Percentiles rank a stretch among this genome's conserved stretches.
Conservation (phyloP, 2,113 vertebrate species). For the Gallinago paraguaiae region DNA sequence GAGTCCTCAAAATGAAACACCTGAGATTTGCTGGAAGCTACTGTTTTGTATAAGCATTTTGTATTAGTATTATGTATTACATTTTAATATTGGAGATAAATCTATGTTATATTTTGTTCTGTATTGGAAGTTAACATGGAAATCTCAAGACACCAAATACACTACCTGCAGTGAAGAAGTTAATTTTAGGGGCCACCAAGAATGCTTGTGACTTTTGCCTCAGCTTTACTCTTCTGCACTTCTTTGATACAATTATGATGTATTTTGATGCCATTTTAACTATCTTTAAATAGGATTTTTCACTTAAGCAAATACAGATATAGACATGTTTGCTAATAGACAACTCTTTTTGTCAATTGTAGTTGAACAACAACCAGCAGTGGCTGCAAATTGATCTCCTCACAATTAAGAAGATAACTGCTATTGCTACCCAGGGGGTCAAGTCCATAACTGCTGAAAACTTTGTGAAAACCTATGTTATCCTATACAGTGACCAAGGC, state of each 20-base stretch:
- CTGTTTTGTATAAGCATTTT: neutral
- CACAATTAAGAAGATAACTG: conserved; percentile 88
- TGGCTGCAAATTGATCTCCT: conserved; percentile 93
- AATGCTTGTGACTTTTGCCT: neutral
- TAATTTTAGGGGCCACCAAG: neutral
- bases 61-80: neutral
- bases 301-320: neutral
- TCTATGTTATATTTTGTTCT: neutral
- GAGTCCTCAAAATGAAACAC: neutral
- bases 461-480: conserved; percentile 82
- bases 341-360: neutral
- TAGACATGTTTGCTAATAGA: neutral
- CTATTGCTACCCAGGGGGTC: conserved; percentile 88
- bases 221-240: neutral
- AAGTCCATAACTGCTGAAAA: conserved; percentile 79
- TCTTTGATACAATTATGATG: neutral
- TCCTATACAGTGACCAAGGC: conserved; percentile 84
- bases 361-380: conserved; percentile 84
- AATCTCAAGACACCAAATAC: neutral
- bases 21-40: neutral
- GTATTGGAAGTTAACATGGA: neutral
- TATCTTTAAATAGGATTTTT: neutral
- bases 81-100: neutral
- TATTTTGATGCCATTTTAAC: neutral
- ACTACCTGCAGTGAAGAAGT: neutral